Percentiles rank a stretch among this genome's conserved stretches.
phyloP scores from a whole-genome alignment of 2,113 vertebrate genomes.

The Tamias sibiricus region DNA sequence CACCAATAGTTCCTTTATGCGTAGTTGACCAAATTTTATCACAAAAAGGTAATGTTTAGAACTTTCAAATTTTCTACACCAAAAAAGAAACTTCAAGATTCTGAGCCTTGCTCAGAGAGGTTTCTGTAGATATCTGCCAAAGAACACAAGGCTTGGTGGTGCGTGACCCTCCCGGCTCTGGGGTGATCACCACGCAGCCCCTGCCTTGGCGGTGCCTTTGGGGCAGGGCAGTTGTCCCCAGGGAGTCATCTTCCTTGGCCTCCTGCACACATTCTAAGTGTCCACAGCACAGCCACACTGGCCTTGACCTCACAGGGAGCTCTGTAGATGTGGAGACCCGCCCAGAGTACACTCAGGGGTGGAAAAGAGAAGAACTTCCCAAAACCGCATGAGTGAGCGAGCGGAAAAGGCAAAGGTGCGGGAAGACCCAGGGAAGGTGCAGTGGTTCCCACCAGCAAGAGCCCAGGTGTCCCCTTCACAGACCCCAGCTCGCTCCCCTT shows the following conservation, averaged over 20 bases:
- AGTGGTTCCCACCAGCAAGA: fast-evolving
- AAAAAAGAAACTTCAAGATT: neutral
- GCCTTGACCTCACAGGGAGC: neutral
- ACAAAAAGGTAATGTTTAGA: neutral
- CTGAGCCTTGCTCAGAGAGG: neutral
- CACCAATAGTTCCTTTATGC: neutral
- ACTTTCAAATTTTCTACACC: neutral
- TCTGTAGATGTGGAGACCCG: neutral
- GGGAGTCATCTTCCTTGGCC: neutral
- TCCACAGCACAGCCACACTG: neutral
- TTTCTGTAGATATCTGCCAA: neutral
- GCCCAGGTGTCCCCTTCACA: too few species aligned
- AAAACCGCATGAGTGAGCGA: neutral
- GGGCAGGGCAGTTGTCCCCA: too few species aligned
- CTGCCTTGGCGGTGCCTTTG: neutral
- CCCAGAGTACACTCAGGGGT: neutral
- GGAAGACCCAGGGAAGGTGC: neutral
- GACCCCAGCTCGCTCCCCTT: too few species aligned
- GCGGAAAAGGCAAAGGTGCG: neutral
- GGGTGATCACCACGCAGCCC: neutral
- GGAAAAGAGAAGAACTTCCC: neutral
- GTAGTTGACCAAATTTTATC: neutral
- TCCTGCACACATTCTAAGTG: neutral
- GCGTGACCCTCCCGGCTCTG: fast-evolving
- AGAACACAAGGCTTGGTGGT: neutral